Percentiles rank a stretch among this genome's conserved stretches.
Evolutionary conservation across 2,113 vertebrate genomes (phyloP).

Genomic region (Atrichornis clamosus): DNA sequence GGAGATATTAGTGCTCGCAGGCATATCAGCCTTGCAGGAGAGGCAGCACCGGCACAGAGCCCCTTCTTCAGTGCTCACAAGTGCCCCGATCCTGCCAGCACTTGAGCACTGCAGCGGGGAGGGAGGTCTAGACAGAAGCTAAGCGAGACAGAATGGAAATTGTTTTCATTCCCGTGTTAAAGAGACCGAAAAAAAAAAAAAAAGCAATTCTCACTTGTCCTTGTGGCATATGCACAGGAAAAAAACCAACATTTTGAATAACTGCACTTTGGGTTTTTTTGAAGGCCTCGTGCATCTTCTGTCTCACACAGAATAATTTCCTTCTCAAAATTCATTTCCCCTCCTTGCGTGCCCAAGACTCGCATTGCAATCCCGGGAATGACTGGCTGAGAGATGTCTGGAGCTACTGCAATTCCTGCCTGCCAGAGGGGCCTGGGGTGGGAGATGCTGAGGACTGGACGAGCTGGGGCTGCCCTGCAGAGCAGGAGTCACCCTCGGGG

Average conservation of each 20-base stretch:
- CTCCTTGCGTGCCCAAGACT: neutral
- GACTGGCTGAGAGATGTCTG: neutral
- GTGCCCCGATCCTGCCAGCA: conserved; percentile 37
- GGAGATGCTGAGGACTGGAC: neutral
- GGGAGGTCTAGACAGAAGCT: conserved; percentile 23
- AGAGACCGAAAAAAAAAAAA: neutral
- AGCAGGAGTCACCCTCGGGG: neutral
- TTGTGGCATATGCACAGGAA: neutral
- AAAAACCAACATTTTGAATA: neutral
- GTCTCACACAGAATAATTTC: neutral
- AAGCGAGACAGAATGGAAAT: conserved; percentile 15
- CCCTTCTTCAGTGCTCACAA: conserved; percentile 5
- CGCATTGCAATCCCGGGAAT: rapidly evolving
- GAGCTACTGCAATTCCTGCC: neutral
- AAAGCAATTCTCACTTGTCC: neutral
- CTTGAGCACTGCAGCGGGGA: neutral
- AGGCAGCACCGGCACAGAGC: neutral
- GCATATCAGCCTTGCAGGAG: neutral
- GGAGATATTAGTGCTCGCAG: neutral
- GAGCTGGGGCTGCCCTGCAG: rapidly evolving
- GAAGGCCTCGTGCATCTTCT: neutral
- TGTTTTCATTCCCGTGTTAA: conserved; percentile 26
- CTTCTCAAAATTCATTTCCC: neutral
- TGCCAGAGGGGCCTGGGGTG: neutral
- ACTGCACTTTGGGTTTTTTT: neutral